Base-by-base conservation (phyloP, 2,888 invertebrate species). In the Luperina nickerlii region DNA sequence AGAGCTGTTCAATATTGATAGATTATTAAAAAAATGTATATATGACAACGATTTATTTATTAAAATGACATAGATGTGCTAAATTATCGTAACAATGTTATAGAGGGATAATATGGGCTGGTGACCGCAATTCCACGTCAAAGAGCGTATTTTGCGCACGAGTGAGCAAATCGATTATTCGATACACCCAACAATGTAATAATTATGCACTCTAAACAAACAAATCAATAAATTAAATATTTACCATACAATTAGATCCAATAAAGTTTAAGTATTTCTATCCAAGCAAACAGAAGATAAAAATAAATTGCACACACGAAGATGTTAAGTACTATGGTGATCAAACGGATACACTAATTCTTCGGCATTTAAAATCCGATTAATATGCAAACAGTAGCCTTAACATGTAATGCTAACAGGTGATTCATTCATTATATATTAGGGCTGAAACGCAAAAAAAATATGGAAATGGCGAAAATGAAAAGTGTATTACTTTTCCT, bases 331-430 rank as follows among this genome's bases (percentile, higher is more conserved):
- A 62, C 60, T 38, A 68, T 66, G 60, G 51, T 24, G 32, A 32
- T 51, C 32, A 32, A 42, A 70, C 65, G 42, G 84, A 72, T 60
- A 42, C 57, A 73, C 54, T 51, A 75, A 79, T 75, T 76, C 38
- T 71, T 69, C 24, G 15, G 45, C 73, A 75, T 32, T 74, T 78
- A 78, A 68, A 86, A 68, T 57, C 42, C 42, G 1, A 84, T 85
- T 84, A 69, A 74, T 76, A 87, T 79, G 68, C 73, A 63, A 42
- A 75, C 7, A 13, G 65, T 38, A 81, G 66, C 80, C 75, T 87
- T 71, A 67, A 67, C 76, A 75, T 27, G 68, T 67, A 65, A 71
- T 60, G 48, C 20, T 71, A 57, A 81, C 74, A 67, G 62, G 51
- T 78, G 68, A 76, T 76, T 70, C 73, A 84, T 78, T 78, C 62